A percentile compares a stretch with the other conserved stretches of the same genome.
These are phyloP conservation scores for Hydropsyche tenuis DNA, from an alignment of 1,140 invertebrate species.

Conservation along the genomic window DNA sequence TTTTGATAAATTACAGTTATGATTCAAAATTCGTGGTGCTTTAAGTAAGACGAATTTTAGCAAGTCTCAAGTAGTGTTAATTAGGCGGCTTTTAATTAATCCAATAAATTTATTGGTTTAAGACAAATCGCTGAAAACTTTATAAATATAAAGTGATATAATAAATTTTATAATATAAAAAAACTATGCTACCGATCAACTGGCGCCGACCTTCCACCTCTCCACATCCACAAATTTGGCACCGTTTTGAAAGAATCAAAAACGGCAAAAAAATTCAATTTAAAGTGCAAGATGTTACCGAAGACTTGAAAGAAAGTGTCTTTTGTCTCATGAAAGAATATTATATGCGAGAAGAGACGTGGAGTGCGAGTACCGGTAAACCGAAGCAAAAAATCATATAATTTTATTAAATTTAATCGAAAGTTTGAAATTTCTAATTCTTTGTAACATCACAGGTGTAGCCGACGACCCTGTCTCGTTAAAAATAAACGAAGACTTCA, in stretches of 20 bases:
- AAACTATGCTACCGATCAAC: conserved; percentile 37
- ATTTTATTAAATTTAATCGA: not conserved
- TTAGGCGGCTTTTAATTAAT: too few relatives aligned
- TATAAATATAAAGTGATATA: too few relatives aligned
- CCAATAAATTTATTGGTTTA: too few relatives aligned
- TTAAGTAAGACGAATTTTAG: too few relatives aligned
- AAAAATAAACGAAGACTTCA: conserved; percentile 20
- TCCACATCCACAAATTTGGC: conserved; percentile 36
- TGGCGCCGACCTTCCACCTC: conserved; percentile 35
- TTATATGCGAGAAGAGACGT: conserved; percentile 40
- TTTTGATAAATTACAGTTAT: too few relatives aligned
- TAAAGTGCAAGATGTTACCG: conserved; percentile 42
- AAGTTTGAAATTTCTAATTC: not conserved
- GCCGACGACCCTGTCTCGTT: conserved; percentile 11
- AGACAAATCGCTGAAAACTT: too few relatives aligned
- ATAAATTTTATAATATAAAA: too few relatives aligned
- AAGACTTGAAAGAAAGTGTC: conserved; percentile 35
- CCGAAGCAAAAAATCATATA: not conserved
- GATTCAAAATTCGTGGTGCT: too few relatives aligned
- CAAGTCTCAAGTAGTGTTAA: too few relatives aligned
- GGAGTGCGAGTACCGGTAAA: conserved; percentile 26
- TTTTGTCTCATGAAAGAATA: conserved; percentile 31
- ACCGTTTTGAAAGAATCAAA: conserved; percentile 40
- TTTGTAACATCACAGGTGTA: conserved; percentile 6
- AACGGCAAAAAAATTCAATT: conserved; percentile 44